Base-by-base conservation (phyloP, 2,113 vertebrate species). In the Nibea coibor region DNA sequence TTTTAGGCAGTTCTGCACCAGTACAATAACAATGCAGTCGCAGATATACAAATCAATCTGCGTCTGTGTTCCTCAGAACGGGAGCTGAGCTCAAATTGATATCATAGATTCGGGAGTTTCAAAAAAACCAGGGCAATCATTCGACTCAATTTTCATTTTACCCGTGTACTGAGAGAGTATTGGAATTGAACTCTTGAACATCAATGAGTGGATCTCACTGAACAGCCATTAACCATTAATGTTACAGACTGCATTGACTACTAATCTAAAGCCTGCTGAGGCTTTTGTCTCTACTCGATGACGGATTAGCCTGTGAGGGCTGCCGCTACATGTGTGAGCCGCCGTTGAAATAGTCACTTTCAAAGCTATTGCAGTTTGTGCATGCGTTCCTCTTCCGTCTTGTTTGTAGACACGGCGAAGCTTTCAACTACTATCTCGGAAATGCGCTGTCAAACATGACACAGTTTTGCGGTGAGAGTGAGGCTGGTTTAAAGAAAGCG, bases 291-390 rank as follows among this genome's bases (percentile, higher is more conserved):
- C 26, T 56, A 57, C 71, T 80, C 65, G 75, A 58, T 54, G n/a
- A 53, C 62, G 75, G 81, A 86, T 75, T 82, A 63, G 51, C 48
- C 47, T 50, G 59, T 19, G n/a, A 69, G 78, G 31, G 47, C 42
- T 67, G 22, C 56, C 31, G 74, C 67, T 82, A 58, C 72, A 84
- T 39, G 83, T 56, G 28, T 72, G 26, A 62, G 70, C 64, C 61
- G 50, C 20, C 17, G 82, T 26, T 88, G 66, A 76, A 47, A 72
- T 66, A 74, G 83, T 84, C 87, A 63, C 57, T 45, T 78, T 79
- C 68, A 82, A 88, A 65, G 28, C 4, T 61, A 79, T 72, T 84
- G 77, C 61, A 54, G 45, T 51, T 82, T 82, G 3, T 54, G 11
- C 73, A 22, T 17, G 35, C 75, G 57, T 85, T 48, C 35, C 4